Percentiles rank a stretch among this genome's conserved stretches.
Conservation (phyloP, 2,888 invertebrate genomes). For the Eupelmus urozonus region DNA sequence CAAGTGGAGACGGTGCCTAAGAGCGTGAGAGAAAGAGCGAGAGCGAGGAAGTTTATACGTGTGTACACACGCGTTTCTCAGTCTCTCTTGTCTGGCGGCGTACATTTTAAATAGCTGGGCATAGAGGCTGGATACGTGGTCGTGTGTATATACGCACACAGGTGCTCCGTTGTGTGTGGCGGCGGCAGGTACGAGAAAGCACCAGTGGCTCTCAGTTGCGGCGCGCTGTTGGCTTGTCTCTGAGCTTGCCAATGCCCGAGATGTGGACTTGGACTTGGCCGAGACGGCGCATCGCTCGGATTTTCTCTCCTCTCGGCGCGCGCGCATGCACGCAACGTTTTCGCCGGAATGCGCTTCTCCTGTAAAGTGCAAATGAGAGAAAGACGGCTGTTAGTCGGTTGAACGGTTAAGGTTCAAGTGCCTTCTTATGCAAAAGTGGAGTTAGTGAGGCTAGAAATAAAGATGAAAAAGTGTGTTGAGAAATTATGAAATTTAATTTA, state of each 20-base stretch:
- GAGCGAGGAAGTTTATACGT: slow-evolving; percentile 3
- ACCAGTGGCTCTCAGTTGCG: slow-evolving; percentile 68
- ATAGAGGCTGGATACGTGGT: background rate
- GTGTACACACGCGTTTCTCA: background rate
- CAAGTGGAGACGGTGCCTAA: slow-evolving; percentile 24
- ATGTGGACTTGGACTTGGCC: slow-evolving; percentile 12
- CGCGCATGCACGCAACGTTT: too few species aligned
- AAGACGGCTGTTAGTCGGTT: background rate
- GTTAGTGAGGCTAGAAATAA: too few species aligned
- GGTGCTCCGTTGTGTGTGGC: slow-evolving; percentile 53
- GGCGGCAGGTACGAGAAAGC: slow-evolving; percentile 69
- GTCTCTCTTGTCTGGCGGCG: background rate
- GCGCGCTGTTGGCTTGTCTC: too few species aligned
- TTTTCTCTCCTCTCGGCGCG: slow-evolving; percentile 22
- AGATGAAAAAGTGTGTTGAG: too few species aligned
- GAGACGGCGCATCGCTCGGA: slow-evolving; percentile 7
- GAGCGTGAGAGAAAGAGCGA: background rate
- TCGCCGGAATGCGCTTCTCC: background rate
- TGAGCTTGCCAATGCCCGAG: too few species aligned
- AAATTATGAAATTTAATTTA: too few species aligned
- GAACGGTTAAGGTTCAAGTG: slow-evolving; percentile 5
- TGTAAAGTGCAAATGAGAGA: slow-evolving; percentile 8
- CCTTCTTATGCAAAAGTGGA: too few species aligned
- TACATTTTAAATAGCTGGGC: slow-evolving; percentile 25
- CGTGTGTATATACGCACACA: slow-evolving; percentile 16